Conservation (phyloP, 2,797 vertebrate genomes). For the Pseudomugil gertrudae region DNA sequence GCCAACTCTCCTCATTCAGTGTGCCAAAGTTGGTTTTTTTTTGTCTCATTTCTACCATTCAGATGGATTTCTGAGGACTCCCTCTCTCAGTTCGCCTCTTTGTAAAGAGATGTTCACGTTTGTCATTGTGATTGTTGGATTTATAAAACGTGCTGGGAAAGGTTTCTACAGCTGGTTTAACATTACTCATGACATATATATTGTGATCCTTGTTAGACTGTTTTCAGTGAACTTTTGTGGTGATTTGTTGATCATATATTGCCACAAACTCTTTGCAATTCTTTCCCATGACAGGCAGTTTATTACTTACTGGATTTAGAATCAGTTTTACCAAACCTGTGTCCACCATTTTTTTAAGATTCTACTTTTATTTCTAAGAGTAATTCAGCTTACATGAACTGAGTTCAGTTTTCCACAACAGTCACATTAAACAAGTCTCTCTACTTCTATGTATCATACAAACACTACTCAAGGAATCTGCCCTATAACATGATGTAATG, state of each 20-base stretch:
- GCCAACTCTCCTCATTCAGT: constrained; percentile 72
- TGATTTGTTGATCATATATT: constrained; percentile 43
- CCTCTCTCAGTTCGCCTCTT: constrained; percentile 41
- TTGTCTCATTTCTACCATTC: constrained; percentile 58
- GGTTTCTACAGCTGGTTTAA: constrained; percentile 38
- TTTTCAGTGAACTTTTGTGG: constrained; percentile 44
- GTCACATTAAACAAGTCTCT: constrained; percentile 29
- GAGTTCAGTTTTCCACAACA: constrained; percentile 55
- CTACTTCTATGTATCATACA: constrained; percentile 37
- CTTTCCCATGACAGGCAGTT: constrained; percentile 27
- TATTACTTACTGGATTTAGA: constrained; percentile 27
- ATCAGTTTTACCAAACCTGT: constrained; percentile 70
- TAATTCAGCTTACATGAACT: constrained; percentile 14
- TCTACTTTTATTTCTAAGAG: constrained; percentile 30
- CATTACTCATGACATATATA: constrained; percentile 35
- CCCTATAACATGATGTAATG: constrained; percentile 53
- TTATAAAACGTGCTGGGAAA: constrained; percentile 50
- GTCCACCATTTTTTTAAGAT: constrained; percentile 46
- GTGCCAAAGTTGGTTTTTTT: constrained; percentile 85
- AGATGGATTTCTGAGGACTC: constrained; percentile 44
- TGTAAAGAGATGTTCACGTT: constrained; percentile 63
- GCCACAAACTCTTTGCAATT: constrained; percentile 48
- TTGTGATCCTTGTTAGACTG: constrained; percentile 34
- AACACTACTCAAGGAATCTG: constrained; percentile 51
- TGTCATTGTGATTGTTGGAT: constrained; percentile 59